A percentile compares a stretch with the other conserved stretches of the same genome.
Conservation (phyloP, 2,113 vertebrate genomes). For the Alethe diademata region DNA sequence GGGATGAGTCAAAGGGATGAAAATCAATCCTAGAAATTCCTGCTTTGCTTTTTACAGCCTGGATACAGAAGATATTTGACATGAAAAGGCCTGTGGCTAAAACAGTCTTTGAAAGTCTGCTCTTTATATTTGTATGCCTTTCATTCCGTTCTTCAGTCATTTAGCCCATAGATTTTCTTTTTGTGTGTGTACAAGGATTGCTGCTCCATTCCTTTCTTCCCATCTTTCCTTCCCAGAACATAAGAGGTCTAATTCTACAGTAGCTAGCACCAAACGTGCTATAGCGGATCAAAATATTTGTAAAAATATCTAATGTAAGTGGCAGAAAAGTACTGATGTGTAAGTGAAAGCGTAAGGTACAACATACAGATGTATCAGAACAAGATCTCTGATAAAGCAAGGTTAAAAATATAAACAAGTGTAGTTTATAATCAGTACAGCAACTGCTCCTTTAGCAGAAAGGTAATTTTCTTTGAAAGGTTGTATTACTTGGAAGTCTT, state of each 20-base stretch:
- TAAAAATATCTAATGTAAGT: background rate
- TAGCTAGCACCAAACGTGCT: background rate
- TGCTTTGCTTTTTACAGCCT: conserved; percentile 42
- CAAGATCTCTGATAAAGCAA: background rate
- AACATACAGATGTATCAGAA: background rate
- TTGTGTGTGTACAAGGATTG: background rate
- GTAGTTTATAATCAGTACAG: background rate
- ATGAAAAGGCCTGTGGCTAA: conserved; percentile 23
- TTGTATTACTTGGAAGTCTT: background rate
- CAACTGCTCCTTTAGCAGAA: background rate
- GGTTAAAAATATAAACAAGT: background rate
- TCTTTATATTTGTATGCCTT: background rate
- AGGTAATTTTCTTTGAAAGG: background rate
- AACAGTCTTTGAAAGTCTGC: conserved; percentile 13
- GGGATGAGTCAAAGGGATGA: conserved; percentile 36
- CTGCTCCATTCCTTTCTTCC: background rate
- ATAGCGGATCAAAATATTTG: background rate
- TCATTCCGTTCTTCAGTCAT: conserved; percentile 17
- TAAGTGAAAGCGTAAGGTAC: background rate
- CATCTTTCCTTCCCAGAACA: background rate
- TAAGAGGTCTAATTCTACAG: background rate
- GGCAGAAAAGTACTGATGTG: background rate
- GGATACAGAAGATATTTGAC: conserved; percentile 7
- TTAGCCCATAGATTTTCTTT: background rate
- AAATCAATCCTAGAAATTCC: conserved; percentile 34